Evolutionary conservation across 2,888 invertebrate species (phyloP), one percentile per base, ranked within the genome.

Genomic region (Drosophila rubida): DNA sequence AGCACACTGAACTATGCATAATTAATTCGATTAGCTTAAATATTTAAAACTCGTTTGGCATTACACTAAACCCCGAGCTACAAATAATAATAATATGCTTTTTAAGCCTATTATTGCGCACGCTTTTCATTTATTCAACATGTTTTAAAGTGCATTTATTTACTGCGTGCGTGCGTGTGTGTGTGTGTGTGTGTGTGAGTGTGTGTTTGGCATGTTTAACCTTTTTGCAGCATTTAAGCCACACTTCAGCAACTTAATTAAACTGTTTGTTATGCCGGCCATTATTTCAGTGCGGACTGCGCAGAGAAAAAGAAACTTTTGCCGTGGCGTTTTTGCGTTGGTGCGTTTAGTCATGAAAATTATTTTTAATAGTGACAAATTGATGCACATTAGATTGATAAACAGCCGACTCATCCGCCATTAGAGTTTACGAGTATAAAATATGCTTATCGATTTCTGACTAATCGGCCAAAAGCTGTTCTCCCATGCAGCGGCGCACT

Each of bases 321-420:
- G 19, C 19, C 19, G 19, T 3, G 3, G 19, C 30, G 25, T 6
- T 25, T 25, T 30, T 9, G 9, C 30, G 14, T 46, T 54, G 5
- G 6, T 48, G 46, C 46, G 44, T 44, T 53, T 49, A 37, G 35
- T 55, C 59, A 66, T 66, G 59, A 27, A 66, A 66, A 66, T 66
- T 42, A 57, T 55, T 66, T 74, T 74, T 49, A 70, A 70, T 63
- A 71, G 63, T 75, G 72, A 75, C 76, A 71, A 76, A 76, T 71
- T 60, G 76, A 41, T 46, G 30, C 39, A 37, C 76, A 75, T 75
- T 71, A 63, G 39, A 53, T 63, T 75, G 76, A 74, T 71, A 71
- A 76, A 76, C 41, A 51, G 62, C 45, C 45, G 30, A 60, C 45
- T 60, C 60, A 53, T 51, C 41, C 22, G 14, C 23, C 35, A 41